A percentile compares a stretch with the other conserved stretches of the same genome.
Evolutionary conservation across 2,113 vertebrate genomes (phyloP).

Genomic region (Dermatemys mawii): DNA sequence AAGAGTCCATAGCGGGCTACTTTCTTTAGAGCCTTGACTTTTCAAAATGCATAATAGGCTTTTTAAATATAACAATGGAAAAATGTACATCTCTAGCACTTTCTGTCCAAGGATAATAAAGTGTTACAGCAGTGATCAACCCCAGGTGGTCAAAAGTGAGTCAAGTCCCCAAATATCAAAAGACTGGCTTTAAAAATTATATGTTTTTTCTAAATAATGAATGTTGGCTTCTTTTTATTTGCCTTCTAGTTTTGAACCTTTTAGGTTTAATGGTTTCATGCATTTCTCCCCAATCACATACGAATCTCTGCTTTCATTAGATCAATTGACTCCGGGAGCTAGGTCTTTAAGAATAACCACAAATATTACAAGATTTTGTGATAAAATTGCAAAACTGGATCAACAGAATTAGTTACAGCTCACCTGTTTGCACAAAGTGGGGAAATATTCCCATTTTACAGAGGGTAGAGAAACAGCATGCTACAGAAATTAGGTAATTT

Average conservation of each 20-base stretch:
- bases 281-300: not conserved
- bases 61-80: not conserved
- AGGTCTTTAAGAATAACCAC: not conserved
- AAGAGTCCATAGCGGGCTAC: not conserved
- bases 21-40: not conserved
- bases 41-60: not conserved
- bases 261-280: rapidly evolving
- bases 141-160: rapidly evolving
- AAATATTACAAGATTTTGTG: not conserved
- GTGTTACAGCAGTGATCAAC: rapidly evolving
- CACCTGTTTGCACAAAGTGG: not conserved
- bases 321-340: not conserved
- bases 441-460: not conserved
- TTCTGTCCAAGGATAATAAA: rapidly evolving
- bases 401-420: not conserved
- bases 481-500: not conserved
- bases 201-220: rapidly evolving
- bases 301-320: not conserved
- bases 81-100: rapidly evolving
- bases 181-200: rapidly evolving
- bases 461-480: not conserved
- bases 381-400: not conserved
- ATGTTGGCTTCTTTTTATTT: not conserved
- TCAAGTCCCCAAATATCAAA: rapidly evolving
- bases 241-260: not conserved